phyloP scores from a whole-genome alignment of 2,113 vertebrate genomes.

The Calcarius ornatus region DNA sequence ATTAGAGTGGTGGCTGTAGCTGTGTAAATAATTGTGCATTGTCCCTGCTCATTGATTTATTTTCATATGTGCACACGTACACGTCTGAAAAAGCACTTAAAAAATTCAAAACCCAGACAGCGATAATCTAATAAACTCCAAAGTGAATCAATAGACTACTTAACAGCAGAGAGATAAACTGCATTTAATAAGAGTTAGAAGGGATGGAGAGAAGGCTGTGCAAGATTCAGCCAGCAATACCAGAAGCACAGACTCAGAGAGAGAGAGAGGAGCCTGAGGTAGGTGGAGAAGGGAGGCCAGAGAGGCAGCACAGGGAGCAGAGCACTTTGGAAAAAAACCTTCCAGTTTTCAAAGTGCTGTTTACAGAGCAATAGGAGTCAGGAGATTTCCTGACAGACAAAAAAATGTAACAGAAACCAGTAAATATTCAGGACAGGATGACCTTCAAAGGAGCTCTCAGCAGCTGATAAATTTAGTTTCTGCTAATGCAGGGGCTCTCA shows the following conservation, averaged over 20 bases:
- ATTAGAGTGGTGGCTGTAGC: conserved; percentile 43
- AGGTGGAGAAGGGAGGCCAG: background rate
- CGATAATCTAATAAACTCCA: conserved; percentile 62
- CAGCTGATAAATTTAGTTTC: conserved; percentile 7
- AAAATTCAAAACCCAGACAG: conserved; percentile 49
- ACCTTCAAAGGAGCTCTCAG: background rate
- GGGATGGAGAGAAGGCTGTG: background rate
- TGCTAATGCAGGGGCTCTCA: background rate
- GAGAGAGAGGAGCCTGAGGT: background rate
- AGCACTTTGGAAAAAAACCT: background rate
- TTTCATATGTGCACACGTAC: background rate
- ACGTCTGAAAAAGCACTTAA: conserved; percentile 21
- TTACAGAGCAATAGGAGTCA: background rate
- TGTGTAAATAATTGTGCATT: conserved; percentile 60
- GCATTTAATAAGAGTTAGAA: conserved; percentile 60
- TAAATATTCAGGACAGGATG: conserved; percentile 6
- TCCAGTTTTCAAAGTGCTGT: background rate
- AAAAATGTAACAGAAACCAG: background rate
- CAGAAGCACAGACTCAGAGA: background rate
- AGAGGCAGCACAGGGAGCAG: background rate
- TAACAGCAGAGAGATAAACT: conserved; percentile 57
- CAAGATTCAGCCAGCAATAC: background rate
- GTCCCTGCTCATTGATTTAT: conserved; percentile 53
- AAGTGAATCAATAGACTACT: conserved; percentile 62
- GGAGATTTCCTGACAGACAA: background rate